These are phyloP conservation scores for Baryphthengus martii DNA, from an alignment of 2,113 vertebrate species.

Conservation along the genomic window DNA sequence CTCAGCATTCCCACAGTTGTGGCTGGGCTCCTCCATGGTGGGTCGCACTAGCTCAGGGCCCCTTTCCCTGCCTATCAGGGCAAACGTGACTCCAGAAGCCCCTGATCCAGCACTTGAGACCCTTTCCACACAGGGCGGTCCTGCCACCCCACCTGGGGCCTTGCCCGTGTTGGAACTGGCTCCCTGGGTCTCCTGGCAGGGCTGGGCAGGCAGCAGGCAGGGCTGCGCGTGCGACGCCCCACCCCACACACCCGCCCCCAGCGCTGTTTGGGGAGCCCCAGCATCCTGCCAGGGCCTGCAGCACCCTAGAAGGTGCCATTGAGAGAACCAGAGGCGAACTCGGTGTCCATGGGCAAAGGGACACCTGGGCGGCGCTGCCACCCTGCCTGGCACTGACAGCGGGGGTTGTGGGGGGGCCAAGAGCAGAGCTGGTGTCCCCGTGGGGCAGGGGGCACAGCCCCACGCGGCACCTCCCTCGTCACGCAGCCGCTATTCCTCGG, in stretches of 20 bases:
- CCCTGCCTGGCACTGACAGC: rapidly evolving
- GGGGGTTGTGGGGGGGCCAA: not conserved
- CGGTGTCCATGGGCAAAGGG: rapidly evolving
- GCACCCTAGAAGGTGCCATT: not conserved
- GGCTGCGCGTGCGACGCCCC: not conserved
- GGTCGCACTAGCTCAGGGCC: not conserved
- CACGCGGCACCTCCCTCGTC: not conserved
- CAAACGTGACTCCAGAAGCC: rapidly evolving
- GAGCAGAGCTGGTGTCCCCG: not conserved
- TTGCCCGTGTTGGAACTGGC: not conserved
- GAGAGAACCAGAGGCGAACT: not conserved
- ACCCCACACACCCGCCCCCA: not conserved
- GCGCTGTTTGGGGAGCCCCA: not conserved
- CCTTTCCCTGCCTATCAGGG: not conserved
- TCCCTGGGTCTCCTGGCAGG: not conserved
- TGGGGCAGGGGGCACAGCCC: not conserved
- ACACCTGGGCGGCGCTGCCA: rapidly evolving
- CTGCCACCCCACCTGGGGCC: rapidly evolving
- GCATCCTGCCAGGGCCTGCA: not conserved
- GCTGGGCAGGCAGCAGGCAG: conserved; percentile 16
- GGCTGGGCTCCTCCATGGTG: rapidly evolving
- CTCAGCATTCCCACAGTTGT: not conserved
- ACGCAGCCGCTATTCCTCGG: not conserved
- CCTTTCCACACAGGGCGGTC: not conserved
- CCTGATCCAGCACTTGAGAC: not conserved